Evolutionary conservation across 2,888 invertebrate species (phyloP), one percentile per base, ranked within the genome.

Genomic region (Habrosyne pyritoides): DNA sequence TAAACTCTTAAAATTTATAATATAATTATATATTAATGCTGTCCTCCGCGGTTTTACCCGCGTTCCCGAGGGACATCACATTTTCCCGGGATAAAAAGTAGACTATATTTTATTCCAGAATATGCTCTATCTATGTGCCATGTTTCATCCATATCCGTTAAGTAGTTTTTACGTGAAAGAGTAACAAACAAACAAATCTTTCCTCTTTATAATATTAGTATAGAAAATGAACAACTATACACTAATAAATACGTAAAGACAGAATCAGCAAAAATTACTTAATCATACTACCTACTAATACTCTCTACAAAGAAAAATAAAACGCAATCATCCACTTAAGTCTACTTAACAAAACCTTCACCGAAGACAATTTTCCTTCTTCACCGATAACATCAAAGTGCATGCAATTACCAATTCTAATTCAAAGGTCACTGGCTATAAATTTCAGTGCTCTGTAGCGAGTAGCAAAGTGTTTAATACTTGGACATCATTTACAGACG

Each of bases 401-500:
- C 42, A 42, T 18, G 14, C 42, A 42, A 42, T 42, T 42, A 18
- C 18, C 18, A 42, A 42, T 18, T 42, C 18, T 42, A 42, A 42
- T 42, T 42, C 8, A 18, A 42, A 42, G 42, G 42, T 42, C 18
- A 42, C 18, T 18, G 4, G 42, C 18, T 42, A 42, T 42, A 42
- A 42, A 42, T 42, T 42, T 42, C 42, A 42, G 42, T 6, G 42
- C 7, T 7, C 36, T 18, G 36, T 42, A 42, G 18, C 42, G n/a
- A 54, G 24, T 51, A 57, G 18, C 10, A 46, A 49, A 50, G 47
- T 36, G 55, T 53, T 55, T 56, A 60, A 56, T 53, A 60, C 58
- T 59, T 54, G 63, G 63, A 67, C 68, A 71, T 69, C n/a, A n/a
- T n/a, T 67, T 61, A 51, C 53, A 61, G 67, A 79, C 71, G 83